Percentiles rank a stretch among this genome's conserved stretches.
These are phyloP conservation scores for Zygogramma bicolorata DNA, from an alignment of 2,888 invertebrate species.

Conservation along the genomic window DNA sequence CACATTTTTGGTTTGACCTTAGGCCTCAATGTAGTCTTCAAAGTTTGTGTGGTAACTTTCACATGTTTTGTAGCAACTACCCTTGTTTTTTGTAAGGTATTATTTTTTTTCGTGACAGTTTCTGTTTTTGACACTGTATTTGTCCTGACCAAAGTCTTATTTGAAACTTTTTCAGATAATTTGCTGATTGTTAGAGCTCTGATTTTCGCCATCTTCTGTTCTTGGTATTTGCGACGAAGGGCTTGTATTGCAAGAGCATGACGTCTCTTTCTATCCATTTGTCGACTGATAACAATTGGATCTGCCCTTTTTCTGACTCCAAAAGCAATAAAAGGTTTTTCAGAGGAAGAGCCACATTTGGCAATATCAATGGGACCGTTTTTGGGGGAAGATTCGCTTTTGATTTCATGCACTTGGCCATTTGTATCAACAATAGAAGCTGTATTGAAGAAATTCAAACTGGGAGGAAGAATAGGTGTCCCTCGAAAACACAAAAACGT, in stretches of 20 bases:
- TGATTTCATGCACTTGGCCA: constrained; percentile 62
- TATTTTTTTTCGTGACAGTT: constrained; percentile 60
- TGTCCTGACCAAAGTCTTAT: constrained; percentile 67
- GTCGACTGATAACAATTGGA: constrained; percentile 65
- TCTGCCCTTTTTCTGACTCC: constrained; percentile 73
- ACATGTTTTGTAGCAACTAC: constrained; percentile 63
- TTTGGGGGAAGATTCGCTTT: constrained; percentile 58
- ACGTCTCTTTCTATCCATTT: constrained; percentile 65
- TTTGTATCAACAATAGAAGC: constrained; percentile 65
- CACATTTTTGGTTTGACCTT: constrained; percentile 65
- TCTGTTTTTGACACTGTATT: constrained; percentile 67
- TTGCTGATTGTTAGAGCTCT: constrained; percentile 66
- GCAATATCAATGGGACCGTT: constrained; percentile 61
- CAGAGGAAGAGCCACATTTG: constrained; percentile 58
- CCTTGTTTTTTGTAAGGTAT: constrained; percentile 61
- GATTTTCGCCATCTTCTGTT: constrained; percentile 72
- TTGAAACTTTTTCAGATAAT: constrained; percentile 64
- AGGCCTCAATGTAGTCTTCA: constrained; percentile 54
- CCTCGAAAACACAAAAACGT: constrained; percentile 88
- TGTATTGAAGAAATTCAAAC: constrained; percentile 77
- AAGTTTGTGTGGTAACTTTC: constrained; percentile 62
- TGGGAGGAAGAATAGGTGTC: constrained; percentile 78
- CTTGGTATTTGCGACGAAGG: constrained; percentile 72
- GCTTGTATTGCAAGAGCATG: constrained; percentile 70
- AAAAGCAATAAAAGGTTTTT: constrained; percentile 68